A percentile compares a stretch with the other conserved stretches of the same genome.
Evolutionary conservation across 2,888 invertebrate genomes (phyloP).

Genomic region (Drosophila histrio): DNA sequence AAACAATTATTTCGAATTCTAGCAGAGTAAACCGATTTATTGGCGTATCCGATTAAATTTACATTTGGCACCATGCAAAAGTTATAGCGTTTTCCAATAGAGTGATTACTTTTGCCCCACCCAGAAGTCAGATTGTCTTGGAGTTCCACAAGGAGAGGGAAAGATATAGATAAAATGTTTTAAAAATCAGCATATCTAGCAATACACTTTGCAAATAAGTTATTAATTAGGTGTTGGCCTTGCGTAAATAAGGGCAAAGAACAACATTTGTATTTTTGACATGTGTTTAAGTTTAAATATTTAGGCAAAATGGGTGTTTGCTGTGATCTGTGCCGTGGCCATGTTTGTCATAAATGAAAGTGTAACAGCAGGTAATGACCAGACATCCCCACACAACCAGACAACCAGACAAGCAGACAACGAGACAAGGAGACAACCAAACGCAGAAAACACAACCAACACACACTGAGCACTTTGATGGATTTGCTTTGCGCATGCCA

Average conservation of each 20-base stretch:
- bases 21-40: too few relatives aligned
- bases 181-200: not conserved
- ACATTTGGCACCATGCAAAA: too few relatives aligned
- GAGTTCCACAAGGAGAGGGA: too few relatives aligned
- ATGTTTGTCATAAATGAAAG: not conserved
- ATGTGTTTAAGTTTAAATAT: not conserved
- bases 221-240: not conserved
- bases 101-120: too few relatives aligned
- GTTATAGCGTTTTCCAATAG: too few relatives aligned
- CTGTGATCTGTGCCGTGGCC: constrained; percentile 16
- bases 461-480: not conserved
- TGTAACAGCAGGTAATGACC: constrained; percentile 14
- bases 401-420: not conserved
- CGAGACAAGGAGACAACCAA: not conserved
- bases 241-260: not conserved
- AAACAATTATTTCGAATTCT: too few relatives aligned
- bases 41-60: too few relatives aligned
- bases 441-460: not conserved
- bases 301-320: not conserved
- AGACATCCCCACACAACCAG: constrained; percentile 1
- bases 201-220: not conserved
- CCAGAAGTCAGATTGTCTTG: too few relatives aligned
- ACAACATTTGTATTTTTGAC: not conserved
- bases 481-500: constrained; percentile 22
- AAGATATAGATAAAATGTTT: not conserved